Conservation (phyloP, 1,140 invertebrate species). For the Ylistrum balloti region DNA sequence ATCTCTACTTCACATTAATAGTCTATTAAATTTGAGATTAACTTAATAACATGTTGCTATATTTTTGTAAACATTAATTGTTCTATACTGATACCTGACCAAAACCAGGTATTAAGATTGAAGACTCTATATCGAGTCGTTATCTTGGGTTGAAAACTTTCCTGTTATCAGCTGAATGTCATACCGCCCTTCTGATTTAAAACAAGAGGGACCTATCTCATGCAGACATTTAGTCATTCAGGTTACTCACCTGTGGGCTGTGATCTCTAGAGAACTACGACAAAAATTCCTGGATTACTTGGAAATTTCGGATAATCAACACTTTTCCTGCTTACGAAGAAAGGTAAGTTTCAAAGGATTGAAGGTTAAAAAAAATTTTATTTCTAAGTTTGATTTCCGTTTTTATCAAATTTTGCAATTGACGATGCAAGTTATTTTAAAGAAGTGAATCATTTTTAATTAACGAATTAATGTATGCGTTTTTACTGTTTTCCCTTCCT, state of each 20-base stretch:
- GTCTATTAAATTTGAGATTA: too few species aligned
- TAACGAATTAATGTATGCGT: too few species aligned
- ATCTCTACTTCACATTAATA: too few species aligned
- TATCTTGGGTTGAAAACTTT: background rate
- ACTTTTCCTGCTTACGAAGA: background rate
- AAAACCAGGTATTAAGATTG: background rate
- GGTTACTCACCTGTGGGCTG: background rate
- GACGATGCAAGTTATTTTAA: too few species aligned
- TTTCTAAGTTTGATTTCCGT: too few species aligned
- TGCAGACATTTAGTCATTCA: background rate
- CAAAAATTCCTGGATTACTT: background rate
- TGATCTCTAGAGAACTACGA: background rate
- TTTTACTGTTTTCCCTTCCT: too few species aligned
- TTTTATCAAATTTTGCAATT: too few species aligned
- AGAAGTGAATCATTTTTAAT: too few species aligned
- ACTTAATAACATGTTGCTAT: background rate
- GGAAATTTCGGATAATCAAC: background rate
- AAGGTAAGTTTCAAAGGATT: background rate
- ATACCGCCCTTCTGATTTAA: conserved; percentile 25
- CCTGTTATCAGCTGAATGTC: conserved; percentile 33
- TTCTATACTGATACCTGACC: background rate
- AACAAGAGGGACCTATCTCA: background rate
- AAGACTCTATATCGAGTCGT: background rate
- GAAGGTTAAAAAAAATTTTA: too few species aligned
- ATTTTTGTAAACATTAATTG: background rate